Percentiles rank a stretch among this genome's conserved stretches.
Evolutionary conservation across 1,140 invertebrate species (phyloP).

Genomic region (Halyomorpha halys): DNA sequence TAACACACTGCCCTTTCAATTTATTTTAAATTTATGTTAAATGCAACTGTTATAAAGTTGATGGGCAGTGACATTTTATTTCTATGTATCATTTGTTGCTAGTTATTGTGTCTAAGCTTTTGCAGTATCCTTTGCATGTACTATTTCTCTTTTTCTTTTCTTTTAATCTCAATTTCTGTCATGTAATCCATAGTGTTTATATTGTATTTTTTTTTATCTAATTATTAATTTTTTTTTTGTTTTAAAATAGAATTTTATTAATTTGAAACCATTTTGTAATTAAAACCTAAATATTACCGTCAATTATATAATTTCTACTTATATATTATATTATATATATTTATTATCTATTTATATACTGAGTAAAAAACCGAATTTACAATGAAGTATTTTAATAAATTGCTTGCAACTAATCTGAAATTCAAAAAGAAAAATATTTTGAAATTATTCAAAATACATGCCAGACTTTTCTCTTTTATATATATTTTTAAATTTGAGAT

Average conservation of each 20-base stretch:
- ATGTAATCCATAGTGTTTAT: conserved; percentile 13
- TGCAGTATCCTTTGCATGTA: conserved; percentile 15
- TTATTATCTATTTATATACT: conserved; percentile 17
- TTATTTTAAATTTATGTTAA: conserved; percentile 5
- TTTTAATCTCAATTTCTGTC: conserved; percentile 9
- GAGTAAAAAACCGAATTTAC: conserved; percentile 18
- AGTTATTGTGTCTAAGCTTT: conserved; percentile 3
- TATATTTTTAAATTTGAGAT: no score
- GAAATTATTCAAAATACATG: neutral
- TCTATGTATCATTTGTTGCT: conserved; percentile 2
- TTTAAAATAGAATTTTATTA: neutral
- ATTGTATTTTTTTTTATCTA: conserved; percentile 3
- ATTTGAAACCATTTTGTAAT: neutral
- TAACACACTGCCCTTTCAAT: conserved; percentile 14
- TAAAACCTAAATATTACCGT: conserved; percentile 11
- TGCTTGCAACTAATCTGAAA: neutral
- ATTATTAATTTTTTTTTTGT: conserved; percentile 5
- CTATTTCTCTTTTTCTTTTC: conserved; percentile 1
- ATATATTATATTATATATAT: conserved; percentile 19
- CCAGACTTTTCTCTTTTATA: no score
- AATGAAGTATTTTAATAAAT: neutral
- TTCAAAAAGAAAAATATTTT: neutral
- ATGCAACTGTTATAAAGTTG: neutral
- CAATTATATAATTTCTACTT: conserved; percentile 22
- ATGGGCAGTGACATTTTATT: conserved; percentile 1